phyloP scores from a whole-genome alignment of 2,888 invertebrate species.

The Cheilosia scutellata region DNA sequence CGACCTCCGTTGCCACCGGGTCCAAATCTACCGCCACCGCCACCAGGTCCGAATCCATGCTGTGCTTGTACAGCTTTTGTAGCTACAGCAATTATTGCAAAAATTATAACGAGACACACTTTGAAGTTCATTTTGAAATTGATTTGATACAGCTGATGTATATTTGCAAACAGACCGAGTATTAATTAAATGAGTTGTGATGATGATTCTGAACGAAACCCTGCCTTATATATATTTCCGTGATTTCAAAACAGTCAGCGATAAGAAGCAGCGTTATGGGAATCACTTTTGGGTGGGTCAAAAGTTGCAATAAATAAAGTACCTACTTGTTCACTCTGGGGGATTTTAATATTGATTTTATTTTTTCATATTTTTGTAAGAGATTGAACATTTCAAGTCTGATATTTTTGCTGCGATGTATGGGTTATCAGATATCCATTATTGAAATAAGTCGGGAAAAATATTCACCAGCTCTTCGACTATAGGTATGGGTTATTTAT shows the following conservation, averaged over 20 bases:
- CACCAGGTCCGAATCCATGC: background rate
- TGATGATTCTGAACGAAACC: background rate
- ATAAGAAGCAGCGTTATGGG: slow-evolving; percentile 3
- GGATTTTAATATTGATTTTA: background rate
- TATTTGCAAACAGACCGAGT: background rate
- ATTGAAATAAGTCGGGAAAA: no score
- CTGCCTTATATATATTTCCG: slow-evolving; percentile 2
- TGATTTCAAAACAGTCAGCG: background rate
- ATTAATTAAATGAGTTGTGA: background rate
- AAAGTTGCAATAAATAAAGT: background rate
- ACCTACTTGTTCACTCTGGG: background rate
- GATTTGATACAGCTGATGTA: no score
- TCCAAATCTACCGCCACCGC: background rate
- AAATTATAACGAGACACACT: slow-evolving; percentile 10
- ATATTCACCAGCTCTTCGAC: no score
- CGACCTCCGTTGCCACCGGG: background rate
- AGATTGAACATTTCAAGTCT: no score
- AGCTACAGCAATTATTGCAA: slow-evolving; percentile 18
- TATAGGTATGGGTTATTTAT: no score
- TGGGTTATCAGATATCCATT: no score
- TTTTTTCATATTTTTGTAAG: background rate
- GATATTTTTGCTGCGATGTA: no score
- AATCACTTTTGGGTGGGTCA: background rate
- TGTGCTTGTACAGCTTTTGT: background rate
- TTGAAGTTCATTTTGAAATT: slow-evolving; percentile 28